Conservation (phyloP, 2,113 vertebrate species). For the Austrofundulus limnaeus region DNA sequence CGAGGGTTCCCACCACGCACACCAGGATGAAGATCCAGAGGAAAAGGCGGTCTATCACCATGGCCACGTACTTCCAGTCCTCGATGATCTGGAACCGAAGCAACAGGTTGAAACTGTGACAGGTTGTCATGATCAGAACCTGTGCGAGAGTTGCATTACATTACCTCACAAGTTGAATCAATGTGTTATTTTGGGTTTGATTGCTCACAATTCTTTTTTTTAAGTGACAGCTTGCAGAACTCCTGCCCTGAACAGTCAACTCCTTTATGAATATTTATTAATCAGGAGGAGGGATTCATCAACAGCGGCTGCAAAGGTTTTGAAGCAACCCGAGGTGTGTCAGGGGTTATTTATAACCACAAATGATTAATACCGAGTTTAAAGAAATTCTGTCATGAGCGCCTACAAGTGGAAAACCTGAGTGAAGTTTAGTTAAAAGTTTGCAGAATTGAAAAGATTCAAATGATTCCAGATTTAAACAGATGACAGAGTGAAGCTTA, state of each 20-base stretch:
- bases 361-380: not conserved
- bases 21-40: constrained; percentile 85
- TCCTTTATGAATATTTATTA: not conserved
- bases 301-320: constrained; percentile 2
- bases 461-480: constrained; percentile 1
- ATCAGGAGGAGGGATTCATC: constrained; percentile 10
- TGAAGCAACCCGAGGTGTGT: not conserved
- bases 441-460: not conserved
- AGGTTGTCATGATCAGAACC: not conserved
- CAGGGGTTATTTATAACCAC: constrained; percentile 15
- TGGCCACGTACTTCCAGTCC: constrained; percentile 85
- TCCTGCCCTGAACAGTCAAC: not conserved
- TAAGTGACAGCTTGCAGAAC: not conserved
- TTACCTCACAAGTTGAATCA: not conserved
- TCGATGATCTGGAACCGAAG: constrained; percentile 77
- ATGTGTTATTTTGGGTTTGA: not conserved
- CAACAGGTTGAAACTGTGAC: constrained; percentile 1
- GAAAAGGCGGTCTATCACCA: constrained; percentile 85
- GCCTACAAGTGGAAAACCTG: constrained; percentile 23
- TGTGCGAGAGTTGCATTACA: not conserved
- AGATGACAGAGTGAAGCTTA: constrained; percentile 1
- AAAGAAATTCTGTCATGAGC: constrained; percentile 10
- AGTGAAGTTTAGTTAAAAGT: not conserved
- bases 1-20: constrained; percentile 81
- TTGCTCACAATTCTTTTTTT: not conserved